Base-by-base conservation (phyloP, 1,140 invertebrate species). In the Bombus affinis region DNA sequence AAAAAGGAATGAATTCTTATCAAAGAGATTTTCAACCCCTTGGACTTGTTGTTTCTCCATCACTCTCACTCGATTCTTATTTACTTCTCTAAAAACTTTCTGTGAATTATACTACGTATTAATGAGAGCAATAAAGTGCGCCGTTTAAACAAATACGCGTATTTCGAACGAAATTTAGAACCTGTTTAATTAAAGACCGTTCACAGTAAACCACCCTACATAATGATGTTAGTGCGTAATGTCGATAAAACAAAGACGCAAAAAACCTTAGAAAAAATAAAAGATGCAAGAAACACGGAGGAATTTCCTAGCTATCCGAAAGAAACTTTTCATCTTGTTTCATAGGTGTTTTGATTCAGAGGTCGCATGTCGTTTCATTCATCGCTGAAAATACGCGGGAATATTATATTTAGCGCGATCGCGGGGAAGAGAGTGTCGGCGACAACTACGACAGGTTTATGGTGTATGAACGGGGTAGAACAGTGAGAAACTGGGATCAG, bases 381-480 rank as follows among this genome's bases (percentile, higher is more conserved):
- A 88, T 88, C 78, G 83, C 83, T 86, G 86, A 81, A 86, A 88
- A 88, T 88, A 88, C 77, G 37, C 78, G 44, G 44, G 71, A 87
- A 87, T 72, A 87, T 87, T 87, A 88, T 88, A 88, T 86, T 86
- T 88, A 86, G 83, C 66, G 71, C 22, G 65, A 22, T 76, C 25
- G 80, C n/a, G 62, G n/a, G 66, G 68, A 68, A 47, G 74, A 53
- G 72, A 66, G 72, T 68, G 44, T 68, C 72, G 53, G 68, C 74
- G 73, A 62, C 37, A 77, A 37, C 28, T 68, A 35, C 57, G 85
- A 86, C 73, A 86, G 42, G 66, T 83, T 83, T 76, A 86, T 83
- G 85, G 74, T 83, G 66, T 70, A n/a, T n/a, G 53, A 22, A 77
- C 39, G 65, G 85, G 81, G 28, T 77, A 62, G 39, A 18, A 53